phyloP scores from a whole-genome alignment of 2,113 vertebrate genomes.

The Lates calcarifer region DNA sequence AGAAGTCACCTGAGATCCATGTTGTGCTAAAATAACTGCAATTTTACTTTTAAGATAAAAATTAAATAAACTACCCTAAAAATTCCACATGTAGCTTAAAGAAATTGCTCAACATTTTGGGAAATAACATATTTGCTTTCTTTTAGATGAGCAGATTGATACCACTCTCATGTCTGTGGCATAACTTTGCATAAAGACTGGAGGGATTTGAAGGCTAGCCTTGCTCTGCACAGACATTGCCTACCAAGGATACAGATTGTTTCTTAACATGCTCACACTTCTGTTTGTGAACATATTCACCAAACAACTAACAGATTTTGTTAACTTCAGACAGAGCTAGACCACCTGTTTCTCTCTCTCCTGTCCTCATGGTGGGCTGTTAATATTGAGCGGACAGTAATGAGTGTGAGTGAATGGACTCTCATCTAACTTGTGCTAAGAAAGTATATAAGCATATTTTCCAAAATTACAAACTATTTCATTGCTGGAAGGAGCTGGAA shows the following conservation, averaged over 20 bases:
- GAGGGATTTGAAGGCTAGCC: background rate
- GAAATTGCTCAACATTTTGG: background rate
- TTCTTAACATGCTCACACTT: too few relatives aligned
- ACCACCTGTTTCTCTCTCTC: background rate
- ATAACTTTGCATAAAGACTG: background rate
- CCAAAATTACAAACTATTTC: too few relatives aligned
- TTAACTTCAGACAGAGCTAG: background rate
- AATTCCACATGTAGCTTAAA: background rate
- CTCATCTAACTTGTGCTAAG: too few relatives aligned
- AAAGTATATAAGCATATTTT: too few relatives aligned
- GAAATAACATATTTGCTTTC: too few relatives aligned
- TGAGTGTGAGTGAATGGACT: too few relatives aligned
- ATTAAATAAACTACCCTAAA: background rate
- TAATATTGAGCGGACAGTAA: background rate
- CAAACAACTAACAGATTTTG: too few relatives aligned
- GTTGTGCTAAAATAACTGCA: conserved; percentile 10
- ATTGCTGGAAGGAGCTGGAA: too few relatives aligned
- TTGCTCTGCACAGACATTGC: background rate
- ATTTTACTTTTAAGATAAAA: too few relatives aligned
- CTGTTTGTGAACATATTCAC: too few relatives aligned
- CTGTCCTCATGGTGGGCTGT: background rate
- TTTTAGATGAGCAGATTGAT: background rate
- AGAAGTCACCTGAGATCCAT: background rate
- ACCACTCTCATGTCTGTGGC: background rate
- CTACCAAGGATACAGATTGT: background rate